Percentiles rank a stretch among this genome's conserved stretches.
Conservation (phyloP, 2,888 invertebrate genomes). For the Idaea dimidiata region DNA sequence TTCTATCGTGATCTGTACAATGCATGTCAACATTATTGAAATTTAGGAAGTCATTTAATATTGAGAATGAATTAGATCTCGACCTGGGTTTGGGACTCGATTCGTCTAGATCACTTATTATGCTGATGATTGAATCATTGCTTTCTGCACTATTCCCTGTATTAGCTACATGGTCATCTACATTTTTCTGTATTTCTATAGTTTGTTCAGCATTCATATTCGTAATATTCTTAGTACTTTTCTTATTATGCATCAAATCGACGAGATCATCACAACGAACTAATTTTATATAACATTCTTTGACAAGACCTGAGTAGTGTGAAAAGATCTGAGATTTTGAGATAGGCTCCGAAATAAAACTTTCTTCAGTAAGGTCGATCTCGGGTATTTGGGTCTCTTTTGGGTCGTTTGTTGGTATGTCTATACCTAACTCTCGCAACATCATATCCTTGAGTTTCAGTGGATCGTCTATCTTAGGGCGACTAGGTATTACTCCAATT, state of each 20-base stretch:
- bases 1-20: conserved; percentile 25
- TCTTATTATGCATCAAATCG: background rate
- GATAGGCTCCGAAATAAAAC: background rate
- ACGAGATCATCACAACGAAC: conserved; percentile 43
- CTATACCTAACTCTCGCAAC: background rate
- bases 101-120: background rate
- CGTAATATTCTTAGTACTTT: conserved; percentile 11
- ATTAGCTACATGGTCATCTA: background rate
- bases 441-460: background rate
- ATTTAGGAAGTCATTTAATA: conserved; percentile 14
- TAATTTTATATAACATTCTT: conserved; percentile 45
- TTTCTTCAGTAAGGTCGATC: background rate
- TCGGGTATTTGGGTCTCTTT: background rate
- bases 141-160: background rate
- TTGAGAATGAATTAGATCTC: background rate
- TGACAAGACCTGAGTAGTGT: background rate
- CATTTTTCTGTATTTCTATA: conserved; percentile 2
- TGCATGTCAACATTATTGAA: conserved; percentile 11
- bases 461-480: background rate
- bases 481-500: background rate
- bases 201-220: conserved; percentile 2
- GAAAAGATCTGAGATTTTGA: background rate
- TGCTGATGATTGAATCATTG: background rate
- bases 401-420: no score
- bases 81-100: background rate